Evolutionary conservation across 2,888 invertebrate genomes (phyloP), one percentile per base, ranked within the genome.

Genomic region (Campaea margaritaria): DNA sequence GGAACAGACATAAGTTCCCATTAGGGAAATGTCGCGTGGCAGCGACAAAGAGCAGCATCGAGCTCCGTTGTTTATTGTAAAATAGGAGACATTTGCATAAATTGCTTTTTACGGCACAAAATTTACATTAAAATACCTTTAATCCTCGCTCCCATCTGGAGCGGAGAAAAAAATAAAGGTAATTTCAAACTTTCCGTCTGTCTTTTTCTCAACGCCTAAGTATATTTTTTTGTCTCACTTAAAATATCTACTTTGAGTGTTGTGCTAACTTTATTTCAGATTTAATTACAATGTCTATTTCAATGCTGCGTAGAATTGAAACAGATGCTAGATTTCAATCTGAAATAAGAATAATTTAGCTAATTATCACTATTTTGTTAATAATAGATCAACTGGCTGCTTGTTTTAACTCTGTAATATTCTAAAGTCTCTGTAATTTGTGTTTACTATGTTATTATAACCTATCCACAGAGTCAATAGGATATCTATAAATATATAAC

Each of bases 31-130:
- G 60, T 61, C 51, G 51, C 60, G 63, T 58, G 49, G 45, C 58
- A 58, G 57, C 28, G 63, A 59, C 60, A 52, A 61, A 54, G 55
- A 62, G 49, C 55, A 62, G 57, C 41, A 47, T 42, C 46, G 43
- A 31, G 55, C 43, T 49, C 39, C 56, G 31, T 51, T 61, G 52
- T 67, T 65, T 69, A 64, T 67, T 69, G 57, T 59, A 55, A 64
- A 67, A 62, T 53, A 57, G 47, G 39, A 47, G 47, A 63, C 46
- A 45, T 62, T 65, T 63, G 53, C 59, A 65, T 60, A 66, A 64
- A 69, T 67, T 69, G 58, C 63, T 62, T 64, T 65, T 64, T 59
- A 65, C 54, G 50, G 54, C 45, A 43, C 49, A 55, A 61, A 61
- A 64, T 67, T 55, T 62, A 56, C 67, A 64, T 64, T 55, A 62